Evolutionary conservation across 2,113 vertebrate genomes (phyloP), one percentile per base, ranked within the genome.

Genomic region (Cottus gobio): DNA sequence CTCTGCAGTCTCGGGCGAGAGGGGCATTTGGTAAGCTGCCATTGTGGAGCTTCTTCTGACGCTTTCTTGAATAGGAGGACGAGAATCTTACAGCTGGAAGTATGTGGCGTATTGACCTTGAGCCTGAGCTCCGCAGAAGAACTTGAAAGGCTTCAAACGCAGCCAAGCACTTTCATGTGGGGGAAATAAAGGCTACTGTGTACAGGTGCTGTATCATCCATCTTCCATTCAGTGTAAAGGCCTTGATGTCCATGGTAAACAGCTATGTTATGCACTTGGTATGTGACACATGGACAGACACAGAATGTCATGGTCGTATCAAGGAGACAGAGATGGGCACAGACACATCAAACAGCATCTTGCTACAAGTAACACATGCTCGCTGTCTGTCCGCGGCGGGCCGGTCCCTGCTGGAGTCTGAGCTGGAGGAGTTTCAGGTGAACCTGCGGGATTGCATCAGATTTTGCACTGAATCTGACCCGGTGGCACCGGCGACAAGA

Each of bases 201-300:
- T 13, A 61, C 36, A 56, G 44, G 10, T 36, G 16, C 7, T 8
- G 15, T 15, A 15, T 62, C 13, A 3, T n/a, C 50, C 8, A 16
- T 31, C 16, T 62, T 57, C 30, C 10, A 39, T n/a, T 44, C 42
- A 16, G 34, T 16, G 7, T 11, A 24, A 37, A 64, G 39, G 44
- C 69, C 83, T 74, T 76, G 42, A 69, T 3, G 54, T 52, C 24
- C 54, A 56, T 56, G n/a, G 54, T 24, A 26, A 56, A 56, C 54
- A 56, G 54, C 54, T 18, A 26, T 13, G 54, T 13, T 56, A 56
- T 26, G 24, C 54, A 56, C 54, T 26, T 56, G 54, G 54, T 26
- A 56, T 26, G 54, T 26, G 54, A 56, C 54, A 56, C 9, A 15
- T 26, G 54, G 12, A 26, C 54, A 26, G 12, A 56, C 54, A 56